phyloP scores from a whole-genome alignment of 1,140 invertebrate species.

The Schlechtendalia chinensis region DNA sequence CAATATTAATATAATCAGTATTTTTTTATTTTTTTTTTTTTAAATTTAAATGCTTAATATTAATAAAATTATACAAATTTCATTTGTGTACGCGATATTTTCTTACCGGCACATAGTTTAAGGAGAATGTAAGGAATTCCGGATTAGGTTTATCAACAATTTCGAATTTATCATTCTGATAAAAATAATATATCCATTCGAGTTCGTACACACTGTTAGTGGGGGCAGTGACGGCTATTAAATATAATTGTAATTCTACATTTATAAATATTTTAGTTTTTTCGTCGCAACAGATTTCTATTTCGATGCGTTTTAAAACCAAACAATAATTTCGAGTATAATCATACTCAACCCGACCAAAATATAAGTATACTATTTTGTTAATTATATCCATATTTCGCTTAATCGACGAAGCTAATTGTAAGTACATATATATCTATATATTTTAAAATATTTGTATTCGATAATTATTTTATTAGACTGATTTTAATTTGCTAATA shows the following conservation, averaged over 20 bases:
- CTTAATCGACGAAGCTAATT: not conserved
- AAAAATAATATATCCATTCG: conserved; percentile 5
- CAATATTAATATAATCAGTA: no score
- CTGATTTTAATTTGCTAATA: not conserved
- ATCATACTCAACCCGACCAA: not conserved
- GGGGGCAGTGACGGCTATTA: not conserved
- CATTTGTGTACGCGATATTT: not conserved
- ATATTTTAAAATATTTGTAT: no score
- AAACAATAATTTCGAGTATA: not conserved
- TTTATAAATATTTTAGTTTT: conserved; percentile 17
- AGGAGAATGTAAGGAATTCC: conserved; percentile 24
- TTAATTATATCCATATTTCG: not conserved
- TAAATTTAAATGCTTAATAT: not conserved
- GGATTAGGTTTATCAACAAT: conserved; percentile 13
- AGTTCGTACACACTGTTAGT: not conserved
- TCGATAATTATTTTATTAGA: not conserved
- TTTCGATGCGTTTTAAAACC: not conserved
- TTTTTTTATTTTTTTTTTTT: no score
- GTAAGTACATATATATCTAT: conserved; percentile 16
- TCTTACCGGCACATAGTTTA: not conserved
- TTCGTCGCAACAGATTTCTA: not conserved
- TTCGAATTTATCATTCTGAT: conserved; percentile 33
- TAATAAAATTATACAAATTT: not conserved
- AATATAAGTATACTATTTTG: not conserved
- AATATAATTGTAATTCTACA: not conserved